phyloP scores from a whole-genome alignment of 1,140 invertebrate genomes.

The Ips typographus region DNA sequence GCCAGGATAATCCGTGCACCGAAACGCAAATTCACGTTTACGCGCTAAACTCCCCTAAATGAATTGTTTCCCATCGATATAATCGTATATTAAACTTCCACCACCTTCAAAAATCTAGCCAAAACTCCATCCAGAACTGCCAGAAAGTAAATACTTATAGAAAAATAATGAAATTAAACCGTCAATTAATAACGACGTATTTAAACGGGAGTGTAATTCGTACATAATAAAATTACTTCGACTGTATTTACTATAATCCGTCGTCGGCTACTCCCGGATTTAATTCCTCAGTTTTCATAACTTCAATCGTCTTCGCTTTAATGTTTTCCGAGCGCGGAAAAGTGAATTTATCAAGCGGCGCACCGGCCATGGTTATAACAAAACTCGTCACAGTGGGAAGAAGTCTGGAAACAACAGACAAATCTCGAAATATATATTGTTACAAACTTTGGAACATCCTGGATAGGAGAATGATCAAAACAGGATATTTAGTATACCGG shows the following conservation, averaged over 20 bases:
- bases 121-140: too few relatives aligned
- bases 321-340: conserved; percentile 53
- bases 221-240: conserved; percentile 52
- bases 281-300: conserved; percentile 55
- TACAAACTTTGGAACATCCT: too few relatives aligned
- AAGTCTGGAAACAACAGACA: not conserved
- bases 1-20: conserved; percentile 28
- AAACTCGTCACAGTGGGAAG: conserved; percentile 19
- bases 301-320: conserved; percentile 54
- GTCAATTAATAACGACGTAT: conserved; percentile 51
- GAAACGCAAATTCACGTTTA: conserved; percentile 29
- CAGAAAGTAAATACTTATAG: too few relatives aligned
- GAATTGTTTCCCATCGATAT: not conserved
- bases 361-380: conserved; percentile 51
- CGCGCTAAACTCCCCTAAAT: not conserved
- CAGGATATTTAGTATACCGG: too few relatives aligned
- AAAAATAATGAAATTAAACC: conserved; percentile 41
- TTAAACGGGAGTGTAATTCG: conserved; percentile 51
- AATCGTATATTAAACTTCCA: not conserved
- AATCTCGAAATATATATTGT: not conserved
- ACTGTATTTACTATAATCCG: conserved; percentile 52
- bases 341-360: conserved; percentile 54
- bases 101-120: too few relatives aligned
- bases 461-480: too few relatives aligned
- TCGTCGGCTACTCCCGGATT: conserved; percentile 46